Evolutionary conservation across 37 sponge, comb jelly and placozoan genomes (phyloP), one percentile per base, ranked within the genome.

Genomic region (Amphimedon queenslandica): DNA sequence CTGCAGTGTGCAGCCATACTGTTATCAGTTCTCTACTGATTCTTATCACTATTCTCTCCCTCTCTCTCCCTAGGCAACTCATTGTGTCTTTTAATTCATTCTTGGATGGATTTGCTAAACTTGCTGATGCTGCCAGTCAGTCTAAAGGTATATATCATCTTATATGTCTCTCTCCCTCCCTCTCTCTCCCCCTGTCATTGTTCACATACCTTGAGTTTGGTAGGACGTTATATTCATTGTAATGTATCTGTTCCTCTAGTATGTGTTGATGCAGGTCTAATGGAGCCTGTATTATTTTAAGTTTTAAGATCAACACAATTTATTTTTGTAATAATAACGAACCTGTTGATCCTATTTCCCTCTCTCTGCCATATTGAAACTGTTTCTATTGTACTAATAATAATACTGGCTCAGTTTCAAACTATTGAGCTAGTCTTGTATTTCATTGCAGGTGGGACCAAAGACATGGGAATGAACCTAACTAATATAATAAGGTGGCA

Each of bases 401-500:
- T 20, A 38, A 23, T 57, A 4, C 53, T n/a, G n/a, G n/a, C n/a
- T n/a, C n/a, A n/a, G n/a, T n/a, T n/a, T n/a, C n/a, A n/a, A n/a
- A n/a, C n/a, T n/a, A n/a, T n/a, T n/a, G n/a, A n/a, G n/a, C n/a
- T n/a, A n/a, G n/a, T n/a, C n/a, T n/a, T n/a, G n/a, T n/a, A n/a
- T n/a, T n/a, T n/a, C n/a, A n/a, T 8, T 47, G 29, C 69, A 80
- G 90, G 85, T 32, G 83, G 78, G 0, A 76, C 87, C 27, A n/a
- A 63, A 51, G 91, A 90, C 0, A 57, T 90, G 0, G 91, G 87
- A 0, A 71, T 79, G 2, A 74, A 65, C 0, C 38, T 90, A 51
- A 79, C 78, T 37, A 82, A 78, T 33, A 55, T 90, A 5, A 81
- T 73, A 56, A 77, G 63, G 74, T 90, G 91, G 91, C 91, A 90